These are phyloP conservation scores for Lethenteron reissneri DNA, from an alignment of 2,113 vertebrate genomes.

Conservation along the genomic window DNA sequence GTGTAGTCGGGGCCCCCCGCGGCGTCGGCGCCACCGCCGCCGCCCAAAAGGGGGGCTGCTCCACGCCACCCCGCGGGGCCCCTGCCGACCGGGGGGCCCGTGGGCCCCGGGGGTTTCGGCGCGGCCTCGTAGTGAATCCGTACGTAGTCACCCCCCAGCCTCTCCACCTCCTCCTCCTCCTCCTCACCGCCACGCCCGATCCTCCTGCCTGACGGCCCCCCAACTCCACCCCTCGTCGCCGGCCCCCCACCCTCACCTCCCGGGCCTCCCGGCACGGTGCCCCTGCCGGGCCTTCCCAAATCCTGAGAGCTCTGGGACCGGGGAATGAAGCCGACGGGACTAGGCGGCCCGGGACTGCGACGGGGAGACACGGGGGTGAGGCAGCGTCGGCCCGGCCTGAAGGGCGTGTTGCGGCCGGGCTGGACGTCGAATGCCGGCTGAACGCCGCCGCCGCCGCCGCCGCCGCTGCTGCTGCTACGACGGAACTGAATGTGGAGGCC, in stretches of 20 bases:
- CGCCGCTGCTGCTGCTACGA: too few species aligned
- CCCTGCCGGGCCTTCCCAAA: background rate
- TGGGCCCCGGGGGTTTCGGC: slow-evolving; percentile 21
- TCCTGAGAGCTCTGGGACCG: too few species aligned
- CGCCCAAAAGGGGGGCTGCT: slow-evolving; percentile 14
- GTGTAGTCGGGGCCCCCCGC: slow-evolving; percentile 27
- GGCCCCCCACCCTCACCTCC: background rate
- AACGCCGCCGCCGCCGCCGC: too few species aligned
- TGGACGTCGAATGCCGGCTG: too few species aligned
- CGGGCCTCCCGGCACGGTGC: background rate
- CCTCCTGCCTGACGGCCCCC: background rate
- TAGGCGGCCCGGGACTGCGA: too few species aligned
- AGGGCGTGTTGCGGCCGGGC: too few species aligned
- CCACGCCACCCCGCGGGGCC: slow-evolving; percentile 16
- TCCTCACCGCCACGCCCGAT: slow-evolving; percentile 16
- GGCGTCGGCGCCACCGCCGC: slow-evolving; percentile 14
- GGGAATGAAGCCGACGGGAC: too few species aligned
- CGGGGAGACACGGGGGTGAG: too few species aligned
- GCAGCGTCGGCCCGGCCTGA: too few species aligned
- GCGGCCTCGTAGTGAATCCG: slow-evolving; percentile 31
- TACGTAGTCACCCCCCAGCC: slow-evolving; percentile 32
- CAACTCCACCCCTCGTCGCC: slow-evolving; percentile 9
- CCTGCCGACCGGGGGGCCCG: slow-evolving; percentile 25
- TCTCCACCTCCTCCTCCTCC: slow-evolving; percentile 20
- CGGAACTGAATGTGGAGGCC: too few species aligned